Conservation (phyloP, 2,888 invertebrate genomes). For the Xylophagus ater region DNA sequence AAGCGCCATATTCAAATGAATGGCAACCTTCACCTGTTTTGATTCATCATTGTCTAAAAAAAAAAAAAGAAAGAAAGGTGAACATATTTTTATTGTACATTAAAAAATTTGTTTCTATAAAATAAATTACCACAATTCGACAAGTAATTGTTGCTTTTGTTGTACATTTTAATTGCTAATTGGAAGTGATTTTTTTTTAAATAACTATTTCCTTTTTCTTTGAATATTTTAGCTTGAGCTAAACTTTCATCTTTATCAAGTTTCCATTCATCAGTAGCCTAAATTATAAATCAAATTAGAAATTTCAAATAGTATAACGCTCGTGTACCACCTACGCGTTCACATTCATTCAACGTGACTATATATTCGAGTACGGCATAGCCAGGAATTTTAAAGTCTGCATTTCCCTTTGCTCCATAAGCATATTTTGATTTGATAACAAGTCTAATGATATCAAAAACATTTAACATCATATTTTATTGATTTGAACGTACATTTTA, state of each 20-base stretch:
- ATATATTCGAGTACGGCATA: constrained; percentile 68
- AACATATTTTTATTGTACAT: too few relatives aligned
- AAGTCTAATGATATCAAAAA: constrained; percentile 34
- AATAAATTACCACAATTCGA: constrained; percentile 22
- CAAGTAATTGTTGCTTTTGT: constrained; percentile 46
- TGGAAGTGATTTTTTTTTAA: constrained; percentile 69
- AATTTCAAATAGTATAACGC: constrained; percentile 8
- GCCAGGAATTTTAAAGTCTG: constrained; percentile 63
- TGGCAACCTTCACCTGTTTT: constrained; percentile 51
- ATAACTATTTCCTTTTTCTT: constrained; percentile 84
- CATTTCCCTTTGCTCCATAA: constrained; percentile 60
- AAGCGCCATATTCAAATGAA: constrained; percentile 70
- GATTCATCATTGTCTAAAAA: constrained; percentile 39
- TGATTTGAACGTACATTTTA: too few relatives aligned
- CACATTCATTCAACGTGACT: constrained; percentile 72
- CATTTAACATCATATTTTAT: not conserved
- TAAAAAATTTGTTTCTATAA: constrained; percentile 7
- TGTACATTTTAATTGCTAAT: constrained; percentile 79
- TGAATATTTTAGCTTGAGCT: constrained; percentile 67
- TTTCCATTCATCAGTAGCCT: constrained; percentile 72
- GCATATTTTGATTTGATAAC: constrained; percentile 68
- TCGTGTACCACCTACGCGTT: constrained; percentile 58
- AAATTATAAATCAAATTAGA: constrained; percentile 1
- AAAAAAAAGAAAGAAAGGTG: too few relatives aligned
- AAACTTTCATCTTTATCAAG: constrained; percentile 69